A percentile compares a stretch with the other conserved stretches of the same genome.
Conservation (phyloP, 2,888 invertebrate genomes). For the Xestoiulus laeticollis region DNA sequence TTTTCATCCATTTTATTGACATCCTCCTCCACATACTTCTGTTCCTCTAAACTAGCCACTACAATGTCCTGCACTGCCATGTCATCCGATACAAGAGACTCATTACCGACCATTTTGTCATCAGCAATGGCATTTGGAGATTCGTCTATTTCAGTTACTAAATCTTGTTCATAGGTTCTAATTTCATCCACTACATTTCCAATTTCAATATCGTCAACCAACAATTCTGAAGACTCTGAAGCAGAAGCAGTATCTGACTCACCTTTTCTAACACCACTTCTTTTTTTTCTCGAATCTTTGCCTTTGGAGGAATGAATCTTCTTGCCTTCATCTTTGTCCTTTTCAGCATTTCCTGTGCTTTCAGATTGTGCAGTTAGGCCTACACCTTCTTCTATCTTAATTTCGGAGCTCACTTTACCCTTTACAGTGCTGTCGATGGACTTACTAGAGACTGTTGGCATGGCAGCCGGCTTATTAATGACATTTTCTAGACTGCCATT, state of each 20-base stretch:
- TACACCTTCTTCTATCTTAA: background rate
- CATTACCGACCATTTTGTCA: background rate
- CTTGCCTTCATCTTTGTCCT: background rate
- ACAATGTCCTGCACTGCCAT: background rate
- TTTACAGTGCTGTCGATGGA: background rate
- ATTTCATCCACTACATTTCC: background rate
- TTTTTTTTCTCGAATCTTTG: background rate
- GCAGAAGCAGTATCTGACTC: background rate
- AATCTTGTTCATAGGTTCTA: background rate
- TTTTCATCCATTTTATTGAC: constrained; percentile 5
- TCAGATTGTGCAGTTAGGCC: background rate
- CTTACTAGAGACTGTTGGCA: background rate
- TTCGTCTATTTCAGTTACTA: background rate
- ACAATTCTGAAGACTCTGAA: no score
- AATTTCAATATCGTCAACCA: background rate
- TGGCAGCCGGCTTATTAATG: constrained; percentile 32
- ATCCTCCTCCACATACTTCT: background rate
- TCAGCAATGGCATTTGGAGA: background rate
- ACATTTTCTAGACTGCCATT: background rate
- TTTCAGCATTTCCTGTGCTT: background rate
- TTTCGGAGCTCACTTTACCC: background rate
- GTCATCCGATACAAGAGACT: background rate
- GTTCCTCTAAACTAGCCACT: background rate
- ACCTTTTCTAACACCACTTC: background rate
- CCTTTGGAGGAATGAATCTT: no score